Evolutionary conservation across 1,140 invertebrate species (phyloP), one percentile per base, ranked within the genome.

Genomic region (Zaprionus capensis): DNA sequence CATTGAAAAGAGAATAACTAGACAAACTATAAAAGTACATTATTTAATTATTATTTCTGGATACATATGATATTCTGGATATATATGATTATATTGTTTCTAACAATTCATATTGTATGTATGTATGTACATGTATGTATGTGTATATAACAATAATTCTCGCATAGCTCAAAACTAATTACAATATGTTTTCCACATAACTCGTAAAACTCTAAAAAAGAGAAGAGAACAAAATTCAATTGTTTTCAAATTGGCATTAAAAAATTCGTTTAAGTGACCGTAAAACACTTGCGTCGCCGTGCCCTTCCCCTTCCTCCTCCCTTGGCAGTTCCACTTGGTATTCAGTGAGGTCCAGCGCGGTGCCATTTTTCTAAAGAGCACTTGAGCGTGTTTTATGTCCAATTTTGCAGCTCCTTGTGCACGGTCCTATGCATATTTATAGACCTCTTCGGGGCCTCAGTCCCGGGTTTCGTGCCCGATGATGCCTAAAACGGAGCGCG

Each of bases 351-450:
- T 46, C 41, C 70, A 53, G 57, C 66, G 57, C 63, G 69, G 22
- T 78, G 55, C 46, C 57, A 61, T 77, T 68, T 77, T 73, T 64
- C 34, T 46, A 58, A 72, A 72, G 70, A 49, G 76, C 86, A 90
- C 86, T 90, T 90, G 85, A 90, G 86, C 85, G 85, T 90, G 85
- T 90, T 90, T 90, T 90, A 90, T 90, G 86, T 80, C 70, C 85
- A 81, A 85, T 90, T 90, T 90, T 81, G 69, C 72, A 78, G 79
- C 81, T 88, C 81, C 85, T 88, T 76, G 64, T 62, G 69, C 81
- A 68, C 81, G 73, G 74, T 81, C 71, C 81, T 70, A 76, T 84
- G 85, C 82, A 82, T 90, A 90, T 90, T 90, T 90, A 82, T 90
- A 90, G 85, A 84, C 71, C 71, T 49, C 71, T 63, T 74, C 51